Evolutionary conservation across 2,113 vertebrate species (phyloP), one percentile per base, ranked within the genome.

Genomic region (Myiagra hebetior): DNA sequence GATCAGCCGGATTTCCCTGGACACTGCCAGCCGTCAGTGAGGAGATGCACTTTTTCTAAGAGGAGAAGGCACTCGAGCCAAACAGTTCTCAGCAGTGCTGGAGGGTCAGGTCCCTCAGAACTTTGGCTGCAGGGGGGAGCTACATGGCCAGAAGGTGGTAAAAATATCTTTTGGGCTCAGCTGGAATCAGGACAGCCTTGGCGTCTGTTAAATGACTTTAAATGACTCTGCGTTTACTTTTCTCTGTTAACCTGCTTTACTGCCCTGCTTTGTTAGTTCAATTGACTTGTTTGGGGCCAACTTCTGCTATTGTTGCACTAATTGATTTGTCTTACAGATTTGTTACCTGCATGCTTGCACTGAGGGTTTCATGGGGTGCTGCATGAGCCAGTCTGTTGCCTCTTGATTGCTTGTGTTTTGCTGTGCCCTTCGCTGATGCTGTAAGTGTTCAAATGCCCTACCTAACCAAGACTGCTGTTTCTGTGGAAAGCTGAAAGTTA

Each of bases 1-100:
- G 10, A 20, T 60, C 50, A 10, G 12, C 30, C 74, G 27, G 11
- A 10, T 52, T 52, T 56, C 53, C 24, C 20, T 53, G 53, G 46
- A 16, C 6, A 0, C 31, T 46, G 74, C 56, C 81, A 44, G 65
- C 62, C 0, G 0, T 63, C 3, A 3, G 4, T 22, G 19, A 52
- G 72, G 75, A 53, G 55, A 16, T 21, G 44, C 3, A 1, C 47
- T 55, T 74, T 67, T 67, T 19, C 18, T 16, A 26, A 53, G 50
- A 59, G 67, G 18, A 65, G 41, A 18, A 15, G n/a, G 13, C 47
- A 3, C 41, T 64, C 15, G 4, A 24, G 35, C 46, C 37, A 31
- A 10, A 10, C 42, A 26, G 56, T 47, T 75, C 39, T 60, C 24
- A 31, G 57, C 78, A 31, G 46, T 31, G 44, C 27, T 63, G 7